phyloP scores from a whole-genome alignment of 2,113 vertebrate genomes.

The Cyanocitta stelleri region DNA sequence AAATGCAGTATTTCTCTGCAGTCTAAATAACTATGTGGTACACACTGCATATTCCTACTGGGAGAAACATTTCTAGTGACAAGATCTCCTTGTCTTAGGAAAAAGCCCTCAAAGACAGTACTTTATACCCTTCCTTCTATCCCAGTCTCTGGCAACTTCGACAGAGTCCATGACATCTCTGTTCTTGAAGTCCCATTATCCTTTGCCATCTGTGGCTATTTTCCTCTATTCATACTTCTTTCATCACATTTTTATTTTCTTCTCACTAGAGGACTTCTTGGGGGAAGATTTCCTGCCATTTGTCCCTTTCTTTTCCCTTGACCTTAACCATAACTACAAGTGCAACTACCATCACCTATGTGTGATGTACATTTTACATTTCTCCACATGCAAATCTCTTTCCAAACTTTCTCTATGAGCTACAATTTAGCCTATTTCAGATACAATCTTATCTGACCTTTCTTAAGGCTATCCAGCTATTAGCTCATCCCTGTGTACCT shows the following conservation, averaged over 20 bases:
- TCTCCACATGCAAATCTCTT: neutral
- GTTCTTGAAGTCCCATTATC: neutral
- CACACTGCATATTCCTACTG: neutral
- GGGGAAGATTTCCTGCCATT: neutral
- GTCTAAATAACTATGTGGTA: neutral
- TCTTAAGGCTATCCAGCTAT: neutral
- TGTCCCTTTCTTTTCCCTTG: neutral
- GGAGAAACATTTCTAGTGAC: neutral
- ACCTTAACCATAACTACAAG: neutral
- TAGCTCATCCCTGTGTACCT: neutral
- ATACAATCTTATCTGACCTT: neutral
- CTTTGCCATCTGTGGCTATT: neutral
- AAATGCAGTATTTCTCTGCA: neutral
- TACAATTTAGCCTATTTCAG: neutral
- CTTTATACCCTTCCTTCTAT: neutral
- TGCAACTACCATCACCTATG: neutral
- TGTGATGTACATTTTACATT: neutral
- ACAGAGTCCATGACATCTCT: neutral
- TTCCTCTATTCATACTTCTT: neutral
- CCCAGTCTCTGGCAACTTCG: neutral
- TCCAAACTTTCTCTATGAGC: neutral
- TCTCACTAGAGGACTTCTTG: neutral
- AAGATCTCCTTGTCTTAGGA: neutral
- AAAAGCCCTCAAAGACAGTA: neutral
- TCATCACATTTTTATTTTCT: neutral